Evolutionary conservation across 2,797 vertebrate genomes (phyloP), one percentile per base, ranked within the genome.

Genomic region (Paedocypris micromegethes): DNA sequence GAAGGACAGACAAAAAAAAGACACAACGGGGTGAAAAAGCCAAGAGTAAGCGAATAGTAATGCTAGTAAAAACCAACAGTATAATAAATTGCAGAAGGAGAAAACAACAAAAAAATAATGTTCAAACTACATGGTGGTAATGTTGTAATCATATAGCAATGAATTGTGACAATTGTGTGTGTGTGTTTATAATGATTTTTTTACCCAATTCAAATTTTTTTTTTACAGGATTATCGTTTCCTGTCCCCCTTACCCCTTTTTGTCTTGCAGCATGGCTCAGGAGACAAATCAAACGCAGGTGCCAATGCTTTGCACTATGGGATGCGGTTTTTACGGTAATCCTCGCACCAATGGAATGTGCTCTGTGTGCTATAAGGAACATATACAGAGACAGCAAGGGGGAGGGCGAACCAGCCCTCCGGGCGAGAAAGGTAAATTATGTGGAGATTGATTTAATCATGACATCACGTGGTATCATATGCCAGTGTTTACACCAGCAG

Each of bases 231-330:
- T 81, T 72, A 79, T 84, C 83, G 81, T 87, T 80, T 86, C 88
- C 87, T 86, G 81, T 77, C 80, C 88, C 86, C 88, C 84, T 86
- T 76, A 75, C 6, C 80, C 83, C 75, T 72, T 70, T 66, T 23
- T 84, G 75, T 85, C 76, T 76, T 81, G 47, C 52, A 91, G 84
- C 83, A 95, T 95, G 93, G 93, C 93, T 84, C 93, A 94, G 86
- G 92, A 94, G 88, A 93, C 93, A 23, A 94, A 94, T 87, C 92
- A 93, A 81, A 93, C 93, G 2, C 93, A 93, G 86, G 93, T 93
- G 83, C 93, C 93, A 70, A 92, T 94, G 89, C 85, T 94, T 85
- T 95, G 93, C 74, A 89, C 91, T 79, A 93, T 90, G 69, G 93
- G 93, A 88, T 95, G 93, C 3, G 93, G 93, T 68, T 95, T 94